Base-by-base conservation (phyloP, 2,113 vertebrate genomes). In the Paraplagusia blochii region DNA sequence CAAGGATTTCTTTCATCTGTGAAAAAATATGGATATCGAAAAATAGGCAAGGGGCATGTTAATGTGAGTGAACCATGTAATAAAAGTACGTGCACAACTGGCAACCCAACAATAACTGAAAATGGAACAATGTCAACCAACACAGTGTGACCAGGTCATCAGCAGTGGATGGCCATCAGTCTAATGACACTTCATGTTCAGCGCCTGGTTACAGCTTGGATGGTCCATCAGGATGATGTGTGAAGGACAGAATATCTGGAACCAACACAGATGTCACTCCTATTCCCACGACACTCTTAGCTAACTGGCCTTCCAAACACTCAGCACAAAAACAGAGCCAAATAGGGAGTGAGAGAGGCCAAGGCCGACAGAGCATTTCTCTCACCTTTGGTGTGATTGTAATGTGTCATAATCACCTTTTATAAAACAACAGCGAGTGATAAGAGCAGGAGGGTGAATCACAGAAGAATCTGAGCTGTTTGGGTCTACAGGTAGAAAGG, bases 181-280 rank as follows among this genome's bases (percentile, higher is more conserved):
- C 34, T 63, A 42, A 50, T 44, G 44, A 51, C 69, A 73, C 78
- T 74, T 74, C 78, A 69, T 81, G 67, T 74, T 59, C 66, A 64
- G 72, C 79, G 81, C 74, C 83, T 83, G 72, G 53, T 81, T 83
- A 69, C 78, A 80, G 82, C 82, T 81, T 78, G 80, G 81, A 89
- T 84, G 73, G 85, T 87, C 88, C 79, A 82, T 82, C 74, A 76
- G 72, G 68, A 79, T 70, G 84, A 85, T 59, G 84, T 66, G 74
- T 88, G 88, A 90, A 91, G 90, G 90, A 90, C 88, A 88, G 80
- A 71, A 79, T 69, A 74, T 83, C 85, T 40, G 49, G 82, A 84
- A 88, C 84, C 85, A 77, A 75, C 80, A 78, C 89, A 88, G 85
- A 87, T 90, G 88, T 89, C 88, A 82, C 83, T 74, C 77, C 84